Evolutionary conservation across 1,140 invertebrate genomes (phyloP).

Genomic region (Zaprionus tsacasi): DNA sequence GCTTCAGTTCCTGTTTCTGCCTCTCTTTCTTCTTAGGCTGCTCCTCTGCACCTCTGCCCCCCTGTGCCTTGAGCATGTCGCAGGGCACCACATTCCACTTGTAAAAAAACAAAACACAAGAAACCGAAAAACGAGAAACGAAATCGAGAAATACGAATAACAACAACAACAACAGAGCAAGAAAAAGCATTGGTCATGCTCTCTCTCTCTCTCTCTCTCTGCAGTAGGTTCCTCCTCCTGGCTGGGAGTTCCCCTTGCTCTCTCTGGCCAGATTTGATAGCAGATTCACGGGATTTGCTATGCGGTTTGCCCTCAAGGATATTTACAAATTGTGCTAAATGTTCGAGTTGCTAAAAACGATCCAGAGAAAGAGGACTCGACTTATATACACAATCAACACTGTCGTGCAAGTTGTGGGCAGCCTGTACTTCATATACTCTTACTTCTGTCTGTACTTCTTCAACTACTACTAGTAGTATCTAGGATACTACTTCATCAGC

Average conservation of each 20-base stretch:
- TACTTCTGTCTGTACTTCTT: not conserved
- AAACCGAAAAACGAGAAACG: constrained; percentile 2
- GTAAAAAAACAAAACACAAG: constrained; percentile 24
- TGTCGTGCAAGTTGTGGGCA: not conserved
- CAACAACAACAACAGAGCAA: constrained; percentile 4
- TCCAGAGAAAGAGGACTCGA: not conserved
- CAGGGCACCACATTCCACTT: not conserved
- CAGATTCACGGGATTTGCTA: constrained; percentile 27
- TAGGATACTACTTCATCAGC: not conserved
- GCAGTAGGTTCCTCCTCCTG: not conserved
- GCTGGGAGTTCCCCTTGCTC: not conserved
- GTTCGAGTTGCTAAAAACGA: not conserved
- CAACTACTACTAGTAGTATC: not conserved
- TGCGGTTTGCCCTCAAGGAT: constrained; percentile 11
- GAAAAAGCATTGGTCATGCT: constrained; percentile 24
- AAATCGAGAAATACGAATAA: constrained; percentile 3
- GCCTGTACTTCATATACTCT: too few species aligned
- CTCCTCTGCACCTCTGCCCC: not conserved
- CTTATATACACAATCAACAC: not conserved
- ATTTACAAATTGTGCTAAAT: constrained; percentile 14
- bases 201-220: not conserved
- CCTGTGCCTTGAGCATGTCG: not conserved
- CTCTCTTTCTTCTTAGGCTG: not conserved
- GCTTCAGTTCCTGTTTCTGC: constrained; percentile 14
- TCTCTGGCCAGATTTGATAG: constrained; percentile 13